Percentiles rank a stretch among this genome's conserved stretches.
Evolutionary conservation across 37 sponge, comb jelly and placozoan genomes (phyloP).

Genomic region (Mnemiopsis leidyi): DNA sequence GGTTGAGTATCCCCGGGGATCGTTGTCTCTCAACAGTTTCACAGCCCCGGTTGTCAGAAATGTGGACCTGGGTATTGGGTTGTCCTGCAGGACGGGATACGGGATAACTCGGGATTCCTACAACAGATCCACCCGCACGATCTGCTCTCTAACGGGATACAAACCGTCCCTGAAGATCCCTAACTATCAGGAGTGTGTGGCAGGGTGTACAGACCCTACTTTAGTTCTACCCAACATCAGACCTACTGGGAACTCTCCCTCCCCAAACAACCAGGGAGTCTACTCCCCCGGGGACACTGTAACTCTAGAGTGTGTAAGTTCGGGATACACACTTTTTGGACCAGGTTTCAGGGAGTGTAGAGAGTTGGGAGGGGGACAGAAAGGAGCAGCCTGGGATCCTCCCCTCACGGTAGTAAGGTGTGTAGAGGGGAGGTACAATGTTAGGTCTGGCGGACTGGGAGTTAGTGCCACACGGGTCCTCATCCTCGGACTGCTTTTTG

Average conservation of each 20-base stretch:
- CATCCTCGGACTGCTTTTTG: background rate
- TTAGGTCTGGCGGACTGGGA: background rate
- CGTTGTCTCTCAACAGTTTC: background rate
- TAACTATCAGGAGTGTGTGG: background rate
- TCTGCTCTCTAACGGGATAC: background rate
- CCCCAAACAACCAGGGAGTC: background rate
- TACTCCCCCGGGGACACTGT: constrained; percentile 1
- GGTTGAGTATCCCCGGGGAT: background rate
- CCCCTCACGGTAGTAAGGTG: background rate
- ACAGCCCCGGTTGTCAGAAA: background rate
- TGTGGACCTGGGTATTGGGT: background rate
- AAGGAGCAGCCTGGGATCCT: background rate
- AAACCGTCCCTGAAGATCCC: background rate
- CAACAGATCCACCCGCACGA: background rate
- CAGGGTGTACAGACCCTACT: background rate
- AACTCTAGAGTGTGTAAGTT: background rate
- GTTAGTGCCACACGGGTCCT: background rate
- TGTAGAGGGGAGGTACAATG: background rate
- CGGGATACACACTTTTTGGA: background rate
- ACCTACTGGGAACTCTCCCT: background rate
- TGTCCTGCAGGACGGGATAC: background rate
- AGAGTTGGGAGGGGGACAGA: background rate
- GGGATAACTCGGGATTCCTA: background rate
- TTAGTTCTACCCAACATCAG: background rate
- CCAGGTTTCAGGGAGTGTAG: constrained; percentile 7